Conservation (phyloP, 2,888 invertebrate genomes). For the Drosophila demipolita region DNA sequence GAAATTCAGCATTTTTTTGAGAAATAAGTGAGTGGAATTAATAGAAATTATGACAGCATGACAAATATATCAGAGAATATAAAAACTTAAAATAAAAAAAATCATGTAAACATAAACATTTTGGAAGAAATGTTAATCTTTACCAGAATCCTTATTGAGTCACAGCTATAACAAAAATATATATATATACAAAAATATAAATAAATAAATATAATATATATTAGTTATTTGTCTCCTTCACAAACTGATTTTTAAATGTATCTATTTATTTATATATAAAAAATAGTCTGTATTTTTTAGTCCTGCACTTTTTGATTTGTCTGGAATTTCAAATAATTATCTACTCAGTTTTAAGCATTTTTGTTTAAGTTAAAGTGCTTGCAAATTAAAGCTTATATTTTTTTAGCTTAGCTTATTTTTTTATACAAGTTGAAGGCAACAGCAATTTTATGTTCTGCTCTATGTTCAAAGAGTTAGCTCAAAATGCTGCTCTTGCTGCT, state of each 20-base stretch:
- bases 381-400: slow-evolving; percentile 14
- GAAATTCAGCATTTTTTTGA: not conserved
- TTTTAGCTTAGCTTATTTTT: slow-evolving; percentile 10
- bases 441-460: slow-evolving; percentile 20
- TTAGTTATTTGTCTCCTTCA: not conserved
- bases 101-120: not conserved
- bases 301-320: too few relatives aligned
- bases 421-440: slow-evolving; percentile 13
- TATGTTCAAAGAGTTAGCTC: slow-evolving; percentile 14
- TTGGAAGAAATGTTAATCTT: not conserved
- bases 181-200: too few relatives aligned
- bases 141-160: not conserved
- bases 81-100: not conserved
- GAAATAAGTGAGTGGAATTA: too few relatives aligned
- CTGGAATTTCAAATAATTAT: too few relatives aligned
- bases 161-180: too few relatives aligned
- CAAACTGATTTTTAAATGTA: not conserved
- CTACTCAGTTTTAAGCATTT: not conserved
- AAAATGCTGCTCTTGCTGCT: not conserved
- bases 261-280: not conserved
- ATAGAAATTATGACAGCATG: too few relatives aligned
- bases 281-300: not conserved
- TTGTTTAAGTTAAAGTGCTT: too few relatives aligned
- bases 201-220: not conserved
- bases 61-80: not conserved